These are phyloP conservation scores for Alauda arvensis DNA, from an alignment of 2,797 vertebrate species.

Conservation along the genomic window DNA sequence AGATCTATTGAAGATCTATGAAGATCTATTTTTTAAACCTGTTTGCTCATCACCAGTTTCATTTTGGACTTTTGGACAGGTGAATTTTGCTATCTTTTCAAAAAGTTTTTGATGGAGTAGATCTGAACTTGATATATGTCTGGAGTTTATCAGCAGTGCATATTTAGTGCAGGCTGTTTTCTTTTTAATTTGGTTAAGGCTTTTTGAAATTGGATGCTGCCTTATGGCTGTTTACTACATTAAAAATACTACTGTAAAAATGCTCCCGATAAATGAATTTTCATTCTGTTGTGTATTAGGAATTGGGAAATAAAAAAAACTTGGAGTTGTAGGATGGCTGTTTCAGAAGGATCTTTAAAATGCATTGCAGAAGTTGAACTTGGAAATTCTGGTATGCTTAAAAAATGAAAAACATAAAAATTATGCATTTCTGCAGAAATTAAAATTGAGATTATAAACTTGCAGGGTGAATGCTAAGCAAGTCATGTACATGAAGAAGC, in stretches of 20 bases:
- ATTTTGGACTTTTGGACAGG: not conserved
- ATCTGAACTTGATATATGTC: not conserved
- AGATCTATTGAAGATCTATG: not conserved
- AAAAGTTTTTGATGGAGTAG: not conserved
- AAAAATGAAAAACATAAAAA: not conserved
- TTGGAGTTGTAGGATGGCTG: not conserved
- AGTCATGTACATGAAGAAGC: not conserved
- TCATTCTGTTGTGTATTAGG: not conserved
- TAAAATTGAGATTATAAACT: not conserved
- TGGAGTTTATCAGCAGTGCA: not conserved
- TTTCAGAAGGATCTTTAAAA: slow-evolving; percentile 10
- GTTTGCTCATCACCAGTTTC: not conserved
- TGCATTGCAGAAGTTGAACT: not conserved
- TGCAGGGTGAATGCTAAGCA: not conserved
- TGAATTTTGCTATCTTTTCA: not conserved
- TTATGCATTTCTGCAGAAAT: not conserved
- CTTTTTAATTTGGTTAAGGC: slow-evolving; percentile 5
- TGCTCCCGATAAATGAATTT: not conserved
- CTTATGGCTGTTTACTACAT: not conserved
- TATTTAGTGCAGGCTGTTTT: not conserved
- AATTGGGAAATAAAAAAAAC: not conserved
- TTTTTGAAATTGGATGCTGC: not conserved
- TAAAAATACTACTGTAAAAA: not conserved
- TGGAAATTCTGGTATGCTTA: not conserved
- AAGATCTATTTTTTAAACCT: not conserved